Percentiles rank a stretch among this genome's conserved stretches.
phyloP scores from a whole-genome alignment of 1,140 invertebrate genomes.

The Panulirus ornatus region DNA sequence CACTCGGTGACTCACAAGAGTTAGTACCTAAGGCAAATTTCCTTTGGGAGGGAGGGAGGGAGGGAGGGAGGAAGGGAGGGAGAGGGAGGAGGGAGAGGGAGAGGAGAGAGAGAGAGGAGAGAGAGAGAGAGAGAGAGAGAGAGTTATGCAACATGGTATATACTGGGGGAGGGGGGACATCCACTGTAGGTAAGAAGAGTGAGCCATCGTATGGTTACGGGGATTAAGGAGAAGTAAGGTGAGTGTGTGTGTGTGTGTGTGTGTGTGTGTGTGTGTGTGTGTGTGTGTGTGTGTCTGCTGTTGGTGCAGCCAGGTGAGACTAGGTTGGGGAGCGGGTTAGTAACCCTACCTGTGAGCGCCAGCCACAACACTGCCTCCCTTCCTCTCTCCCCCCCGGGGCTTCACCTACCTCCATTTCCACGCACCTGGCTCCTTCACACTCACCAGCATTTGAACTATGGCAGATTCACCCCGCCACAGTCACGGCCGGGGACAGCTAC shows the following conservation, averaged over 20 bases:
- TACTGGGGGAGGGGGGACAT: too few species aligned
- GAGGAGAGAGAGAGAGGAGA: too few species aligned
- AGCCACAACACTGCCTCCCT: neutral
- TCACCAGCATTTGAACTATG: neutral
- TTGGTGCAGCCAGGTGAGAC: constrained; percentile 30
- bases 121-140: too few species aligned
- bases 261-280: too few species aligned
- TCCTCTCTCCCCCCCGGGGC: neutral
- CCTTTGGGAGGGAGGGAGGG: too few species aligned
- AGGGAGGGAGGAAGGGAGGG: too few species aligned
- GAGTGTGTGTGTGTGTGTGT: neutral
- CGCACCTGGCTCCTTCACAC: neutral
- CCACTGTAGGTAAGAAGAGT: neutral
- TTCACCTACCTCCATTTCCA: neutral
- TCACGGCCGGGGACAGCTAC: too few species aligned
- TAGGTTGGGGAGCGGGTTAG: neutral
- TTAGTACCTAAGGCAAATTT: too few species aligned
- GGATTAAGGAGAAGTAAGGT: neutral
- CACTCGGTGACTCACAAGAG: too few species aligned
- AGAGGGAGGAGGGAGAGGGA: too few species aligned
- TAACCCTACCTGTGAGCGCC: constrained; percentile 10
- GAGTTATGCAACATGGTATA: too few species aligned
- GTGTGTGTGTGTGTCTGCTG: neutral
- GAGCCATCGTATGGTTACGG: neutral
- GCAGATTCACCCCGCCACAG: too few species aligned